phyloP scores from a whole-genome alignment of 2,888 invertebrate species.

The Nipponacmea schrenckii region DNA sequence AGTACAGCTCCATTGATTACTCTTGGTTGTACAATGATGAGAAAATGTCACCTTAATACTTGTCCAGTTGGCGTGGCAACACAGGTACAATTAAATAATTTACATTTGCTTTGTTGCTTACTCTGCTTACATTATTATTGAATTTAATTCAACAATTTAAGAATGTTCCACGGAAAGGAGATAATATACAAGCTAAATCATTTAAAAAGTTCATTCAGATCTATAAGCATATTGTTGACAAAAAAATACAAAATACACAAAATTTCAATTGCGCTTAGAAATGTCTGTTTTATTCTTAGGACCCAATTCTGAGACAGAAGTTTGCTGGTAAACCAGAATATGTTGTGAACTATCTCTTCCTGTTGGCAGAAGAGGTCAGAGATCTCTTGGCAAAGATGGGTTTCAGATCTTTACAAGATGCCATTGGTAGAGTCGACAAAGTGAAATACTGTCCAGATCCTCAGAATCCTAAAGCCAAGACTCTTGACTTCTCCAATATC shows the following conservation, averaged over 20 bases:
- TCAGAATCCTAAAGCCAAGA: slow-evolving; percentile 82
- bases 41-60: slow-evolving; percentile 98
- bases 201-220: no score
- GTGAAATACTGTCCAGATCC: slow-evolving; percentile 77
- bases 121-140: no score
- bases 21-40: slow-evolving; percentile 99
- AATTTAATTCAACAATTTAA: no score
- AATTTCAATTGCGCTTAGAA: no score
- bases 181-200: no score
- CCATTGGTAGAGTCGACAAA: slow-evolving; percentile 73
- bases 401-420: slow-evolving; percentile 85
- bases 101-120: no score
- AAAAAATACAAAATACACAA: no score
- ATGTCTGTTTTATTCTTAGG: slow-evolving; percentile 68
- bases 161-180: no score
- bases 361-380: slow-evolving; percentile 97
- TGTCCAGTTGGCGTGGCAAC: slow-evolving; percentile 99
- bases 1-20: slow-evolving; percentile 98
- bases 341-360: slow-evolving; percentile 96
- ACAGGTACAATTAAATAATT: slow-evolving; percentile 72
- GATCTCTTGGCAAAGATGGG: slow-evolving; percentile 91
- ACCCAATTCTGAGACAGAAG: slow-evolving; percentile 92
- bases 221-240: no score
- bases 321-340: slow-evolving; percentile 98
- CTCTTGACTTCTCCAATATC: slow-evolving; percentile 85